A percentile compares a stretch with the other conserved stretches of the same genome.
phyloP scores from a whole-genome alignment of 2,888 invertebrate genomes.

The Abscondita cerata region DNA sequence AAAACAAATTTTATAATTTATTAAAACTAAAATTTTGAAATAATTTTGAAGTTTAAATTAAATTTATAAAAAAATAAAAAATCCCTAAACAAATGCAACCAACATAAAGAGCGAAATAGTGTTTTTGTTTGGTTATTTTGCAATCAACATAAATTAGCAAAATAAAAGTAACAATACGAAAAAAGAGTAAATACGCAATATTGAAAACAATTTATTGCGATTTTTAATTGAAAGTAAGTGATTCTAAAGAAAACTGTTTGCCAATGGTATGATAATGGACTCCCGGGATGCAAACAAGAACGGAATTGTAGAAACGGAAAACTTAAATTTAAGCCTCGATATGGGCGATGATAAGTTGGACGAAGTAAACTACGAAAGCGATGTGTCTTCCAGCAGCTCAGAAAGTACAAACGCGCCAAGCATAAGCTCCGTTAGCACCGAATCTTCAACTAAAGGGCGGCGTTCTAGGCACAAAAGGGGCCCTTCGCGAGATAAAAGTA shows the following conservation, averaged over 20 bases:
- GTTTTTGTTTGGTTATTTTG: slow-evolving; percentile 36
- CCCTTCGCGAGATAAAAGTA: slow-evolving; percentile 55
- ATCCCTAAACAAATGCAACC: slow-evolving; percentile 1
- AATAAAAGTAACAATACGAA: slow-evolving; percentile 17
- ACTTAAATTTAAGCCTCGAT: slow-evolving; percentile 61
- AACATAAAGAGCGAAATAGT: slow-evolving; percentile 16
- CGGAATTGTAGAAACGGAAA: slow-evolving; percentile 57
- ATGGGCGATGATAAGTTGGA: slow-evolving; percentile 83
- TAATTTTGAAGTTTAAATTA: too few species aligned
- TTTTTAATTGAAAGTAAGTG: slow-evolving; percentile 11
- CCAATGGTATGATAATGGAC: slow-evolving; percentile 52
- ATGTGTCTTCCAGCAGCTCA: slow-evolving; percentile 84
- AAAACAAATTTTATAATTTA: too few species aligned
- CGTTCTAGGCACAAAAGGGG: slow-evolving; percentile 66
- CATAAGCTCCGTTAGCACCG: slow-evolving; percentile 79
- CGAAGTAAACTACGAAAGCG: slow-evolving; percentile 84
- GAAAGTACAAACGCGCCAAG: slow-evolving; percentile 75
- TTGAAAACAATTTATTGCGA: neutral
- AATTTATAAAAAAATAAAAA: slow-evolving; percentile 1
- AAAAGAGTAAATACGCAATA: slow-evolving; percentile 3
- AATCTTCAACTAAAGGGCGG: slow-evolving; percentile 66
- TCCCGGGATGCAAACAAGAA: slow-evolving; percentile 54
- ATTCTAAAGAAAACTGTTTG: slow-evolving; percentile 11
- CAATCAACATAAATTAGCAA: slow-evolving; percentile 33
- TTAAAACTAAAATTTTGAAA: too few species aligned